Evolutionary conservation across 2,888 invertebrate species (phyloP).

Genomic region (Rhyacophila evoluta): DNA sequence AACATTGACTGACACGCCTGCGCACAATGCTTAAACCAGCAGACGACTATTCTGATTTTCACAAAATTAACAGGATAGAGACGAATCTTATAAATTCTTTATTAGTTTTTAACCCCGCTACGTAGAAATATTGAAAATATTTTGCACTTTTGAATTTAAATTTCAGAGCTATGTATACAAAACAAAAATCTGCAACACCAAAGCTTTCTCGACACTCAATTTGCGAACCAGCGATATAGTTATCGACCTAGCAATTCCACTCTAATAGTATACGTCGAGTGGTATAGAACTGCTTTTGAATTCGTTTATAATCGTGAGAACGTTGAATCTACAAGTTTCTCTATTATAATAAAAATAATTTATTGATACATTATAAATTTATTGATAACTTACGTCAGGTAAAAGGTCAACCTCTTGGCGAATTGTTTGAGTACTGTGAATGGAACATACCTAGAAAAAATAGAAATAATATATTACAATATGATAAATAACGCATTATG

Average conservation of each 20-base stretch:
- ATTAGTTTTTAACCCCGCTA: too few species aligned
- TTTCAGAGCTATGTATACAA: too few species aligned
- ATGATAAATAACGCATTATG: neutral
- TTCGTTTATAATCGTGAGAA: conserved; percentile 14
- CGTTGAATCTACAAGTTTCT: neutral
- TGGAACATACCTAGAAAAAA: conserved; percentile 48
- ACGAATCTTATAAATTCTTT: too few species aligned
- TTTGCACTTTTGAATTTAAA: too few species aligned
- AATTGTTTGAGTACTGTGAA: conserved; percentile 2
- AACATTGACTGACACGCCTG: too few species aligned
- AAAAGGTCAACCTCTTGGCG: neutral
- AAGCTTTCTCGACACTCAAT: neutral
- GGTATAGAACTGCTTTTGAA: neutral
- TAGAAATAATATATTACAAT: conserved; percentile 15
- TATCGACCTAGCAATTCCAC: neutral
- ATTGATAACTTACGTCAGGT: neutral
- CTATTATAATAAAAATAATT: neutral
- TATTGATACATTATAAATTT: neutral
- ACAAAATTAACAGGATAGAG: too few species aligned
- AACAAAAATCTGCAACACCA: too few species aligned
- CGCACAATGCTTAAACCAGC: too few species aligned
- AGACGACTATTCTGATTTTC: too few species aligned
- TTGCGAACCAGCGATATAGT: neutral
- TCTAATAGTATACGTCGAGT: neutral
- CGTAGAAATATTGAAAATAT: too few species aligned